phyloP scores from a whole-genome alignment of 2,797 vertebrate genomes.

The Anniella stebbinsi region DNA sequence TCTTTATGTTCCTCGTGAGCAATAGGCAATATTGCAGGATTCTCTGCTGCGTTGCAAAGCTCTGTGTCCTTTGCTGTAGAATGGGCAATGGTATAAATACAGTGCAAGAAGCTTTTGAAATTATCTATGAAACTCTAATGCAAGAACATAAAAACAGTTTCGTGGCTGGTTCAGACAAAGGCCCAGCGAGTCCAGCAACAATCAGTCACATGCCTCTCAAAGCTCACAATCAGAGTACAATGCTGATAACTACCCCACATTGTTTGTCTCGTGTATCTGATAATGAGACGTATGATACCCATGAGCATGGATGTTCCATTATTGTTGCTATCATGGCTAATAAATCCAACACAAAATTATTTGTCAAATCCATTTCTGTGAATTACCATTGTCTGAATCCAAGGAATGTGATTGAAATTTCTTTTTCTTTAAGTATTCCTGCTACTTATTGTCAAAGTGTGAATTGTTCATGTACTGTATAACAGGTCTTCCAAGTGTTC shows the following conservation, averaged over 20 bases:
- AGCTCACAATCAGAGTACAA: not conserved
- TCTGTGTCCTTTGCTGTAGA: not conserved
- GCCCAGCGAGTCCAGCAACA: not conserved
- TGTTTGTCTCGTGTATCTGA: not conserved
- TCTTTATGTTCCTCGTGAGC: not conserved
- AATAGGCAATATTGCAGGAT: not conserved
- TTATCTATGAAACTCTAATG: not conserved
- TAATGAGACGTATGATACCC: not conserved
- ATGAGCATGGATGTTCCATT: not conserved
- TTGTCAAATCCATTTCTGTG: not conserved
- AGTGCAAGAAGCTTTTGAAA: not conserved
- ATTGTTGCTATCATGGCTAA: not conserved
- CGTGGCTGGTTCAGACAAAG: not conserved
- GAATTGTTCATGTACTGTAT: not conserved
- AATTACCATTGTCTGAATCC: not conserved
- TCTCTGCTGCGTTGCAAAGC: not conserved
- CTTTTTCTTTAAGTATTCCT: not conserved
- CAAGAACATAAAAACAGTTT: not conserved
- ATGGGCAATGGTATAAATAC: not conserved
- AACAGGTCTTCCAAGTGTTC: not conserved
- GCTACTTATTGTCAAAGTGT: not conserved
- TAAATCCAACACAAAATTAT: not conserved
- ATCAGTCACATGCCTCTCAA: not conserved
- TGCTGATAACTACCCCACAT: not conserved
- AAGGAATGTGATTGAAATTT: not conserved